Percentiles rank a stretch among this genome's conserved stretches.
phyloP scores from a whole-genome alignment of 2,113 vertebrate genomes.

The Rhinoderma darwinii region DNA sequence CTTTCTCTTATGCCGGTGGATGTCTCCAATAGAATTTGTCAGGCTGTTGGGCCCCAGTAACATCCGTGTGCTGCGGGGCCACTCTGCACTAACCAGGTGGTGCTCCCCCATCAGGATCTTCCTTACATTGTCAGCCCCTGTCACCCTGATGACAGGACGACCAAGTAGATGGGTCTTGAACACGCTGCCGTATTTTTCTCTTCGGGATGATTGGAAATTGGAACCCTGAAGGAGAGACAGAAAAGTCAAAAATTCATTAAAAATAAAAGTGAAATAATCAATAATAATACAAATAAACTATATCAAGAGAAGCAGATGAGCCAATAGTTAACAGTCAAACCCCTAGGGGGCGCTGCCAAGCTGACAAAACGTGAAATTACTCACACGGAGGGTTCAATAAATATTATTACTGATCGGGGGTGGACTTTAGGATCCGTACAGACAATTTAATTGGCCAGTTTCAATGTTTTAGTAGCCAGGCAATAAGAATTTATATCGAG shows the following conservation, averaged over 20 bases:
- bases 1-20: conserved; percentile 94
- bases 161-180: conserved; percentile 97
- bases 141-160: conserved; percentile 91
- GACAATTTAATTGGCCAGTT: too few species aligned
- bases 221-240: conserved; percentile 74
- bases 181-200: conserved; percentile 91
- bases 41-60: conserved; percentile 92
- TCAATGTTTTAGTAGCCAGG: too few species aligned
- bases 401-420: too few species aligned
- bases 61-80: conserved; percentile 93
- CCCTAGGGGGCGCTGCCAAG: conserved; percentile 35
- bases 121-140: conserved; percentile 91
- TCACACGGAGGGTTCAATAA: neutral
- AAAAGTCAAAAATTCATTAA: neutral
- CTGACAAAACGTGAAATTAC: neutral
- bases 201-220: conserved; percentile 78
- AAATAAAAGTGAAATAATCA: neutral
- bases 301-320: too few species aligned
- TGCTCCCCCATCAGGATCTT: conserved; percentile 97
- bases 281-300: conserved; percentile 13
- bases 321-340: neutral
- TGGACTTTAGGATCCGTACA: too few species aligned
- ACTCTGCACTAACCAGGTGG: conserved; percentile 92
- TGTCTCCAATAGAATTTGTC: conserved; percentile 95
- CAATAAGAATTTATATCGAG: too few species aligned